Conservation (phyloP, 2,797 vertebrate genomes). For the Neosalanx taihuensis region DNA sequence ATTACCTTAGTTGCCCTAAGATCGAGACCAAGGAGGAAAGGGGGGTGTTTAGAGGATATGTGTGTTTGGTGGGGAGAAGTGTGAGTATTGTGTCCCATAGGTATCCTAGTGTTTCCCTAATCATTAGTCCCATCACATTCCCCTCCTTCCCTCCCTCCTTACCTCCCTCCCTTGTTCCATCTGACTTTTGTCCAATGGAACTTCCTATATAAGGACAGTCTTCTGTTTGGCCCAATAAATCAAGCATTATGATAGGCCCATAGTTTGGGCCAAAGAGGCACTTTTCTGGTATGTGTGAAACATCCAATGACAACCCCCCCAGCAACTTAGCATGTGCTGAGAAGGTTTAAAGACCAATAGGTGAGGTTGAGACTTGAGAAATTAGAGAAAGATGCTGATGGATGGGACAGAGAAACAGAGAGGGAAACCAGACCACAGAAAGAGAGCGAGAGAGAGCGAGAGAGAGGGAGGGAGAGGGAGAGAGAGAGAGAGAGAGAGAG, state of each 20-base stretch:
- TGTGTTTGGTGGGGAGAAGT: constrained; percentile 13
- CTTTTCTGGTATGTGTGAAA: constrained; percentile 37
- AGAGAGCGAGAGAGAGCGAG: constrained; percentile 22
- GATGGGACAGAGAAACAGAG: too few relatives aligned
- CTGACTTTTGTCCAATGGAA: constrained; percentile 62
- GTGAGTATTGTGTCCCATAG: constrained; percentile 20
- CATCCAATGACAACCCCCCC: constrained; percentile 36
- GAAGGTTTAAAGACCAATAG: background rate
- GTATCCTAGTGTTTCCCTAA: constrained; percentile 38
- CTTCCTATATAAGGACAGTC: constrained; percentile 81
- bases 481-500: constrained; percentile 65
- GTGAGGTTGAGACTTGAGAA: too few relatives aligned
- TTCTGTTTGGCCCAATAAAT: constrained; percentile 72
- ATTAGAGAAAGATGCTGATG: too few relatives aligned
- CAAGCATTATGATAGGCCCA: constrained; percentile 53
- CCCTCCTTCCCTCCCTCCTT: constrained; percentile 13
- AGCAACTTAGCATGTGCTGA: constrained; percentile 16
- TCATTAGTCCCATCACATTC: constrained; percentile 57
- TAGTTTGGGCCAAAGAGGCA: constrained; percentile 51
- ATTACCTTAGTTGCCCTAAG: constrained; percentile 45
- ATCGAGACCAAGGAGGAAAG: background rate
- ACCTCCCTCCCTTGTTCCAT: constrained; percentile 31
- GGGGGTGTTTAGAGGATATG: constrained; percentile 1
- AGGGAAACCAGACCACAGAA: too few relatives aligned
- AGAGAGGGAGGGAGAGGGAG: constrained; percentile 24